Evolutionary conservation across 2,888 invertebrate genomes (phyloP).

Genomic region (Scaptodrosophila latifasciaeformis): DNA sequence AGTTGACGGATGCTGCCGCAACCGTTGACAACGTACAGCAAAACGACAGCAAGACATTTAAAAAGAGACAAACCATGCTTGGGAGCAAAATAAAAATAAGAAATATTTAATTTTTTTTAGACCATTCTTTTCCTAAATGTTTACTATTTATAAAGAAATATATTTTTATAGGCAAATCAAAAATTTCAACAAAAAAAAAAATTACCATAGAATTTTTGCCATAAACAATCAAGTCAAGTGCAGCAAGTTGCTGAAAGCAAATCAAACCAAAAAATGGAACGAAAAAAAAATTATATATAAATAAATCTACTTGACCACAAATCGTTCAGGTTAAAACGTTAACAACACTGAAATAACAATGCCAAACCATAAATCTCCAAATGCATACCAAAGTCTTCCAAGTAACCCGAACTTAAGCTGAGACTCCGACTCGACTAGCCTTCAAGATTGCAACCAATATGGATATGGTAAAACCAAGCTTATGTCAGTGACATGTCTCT

Average conservation of each 20-base stretch:
- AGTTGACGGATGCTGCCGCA: slow-evolving; percentile 71
- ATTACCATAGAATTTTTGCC: too few relatives aligned
- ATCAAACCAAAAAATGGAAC: slow-evolving; percentile 42
- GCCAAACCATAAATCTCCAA: slow-evolving; percentile 65
- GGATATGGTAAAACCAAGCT: slow-evolving; percentile 67
- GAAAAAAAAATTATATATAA: too few relatives aligned
- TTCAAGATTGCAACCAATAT: slow-evolving; percentile 50
- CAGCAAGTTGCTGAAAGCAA: slow-evolving; percentile 8
- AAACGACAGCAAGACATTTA: slow-evolving; percentile 58
- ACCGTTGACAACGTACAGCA: slow-evolving; percentile 65
- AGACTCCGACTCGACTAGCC: slow-evolving; percentile 66
- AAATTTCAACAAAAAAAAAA: too few relatives aligned
- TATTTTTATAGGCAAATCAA: too few relatives aligned
- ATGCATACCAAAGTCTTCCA: slow-evolving; percentile 65
- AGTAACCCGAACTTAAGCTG: too few relatives aligned
- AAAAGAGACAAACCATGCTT: slow-evolving; percentile 39
- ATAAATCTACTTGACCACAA: too few relatives aligned
- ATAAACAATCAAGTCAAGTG: too few relatives aligned
- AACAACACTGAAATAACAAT: slow-evolving; percentile 63
- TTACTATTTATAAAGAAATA: too few relatives aligned
- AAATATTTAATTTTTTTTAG: too few relatives aligned
- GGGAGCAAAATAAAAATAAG: neutral
- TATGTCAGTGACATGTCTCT: slow-evolving; percentile 63
- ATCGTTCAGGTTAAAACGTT: slow-evolving; percentile 35
- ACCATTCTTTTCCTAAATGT: too few relatives aligned